phyloP scores from a whole-genome alignment of 92 coral and sea anemone species.

The Heliopora coerulea region DNA sequence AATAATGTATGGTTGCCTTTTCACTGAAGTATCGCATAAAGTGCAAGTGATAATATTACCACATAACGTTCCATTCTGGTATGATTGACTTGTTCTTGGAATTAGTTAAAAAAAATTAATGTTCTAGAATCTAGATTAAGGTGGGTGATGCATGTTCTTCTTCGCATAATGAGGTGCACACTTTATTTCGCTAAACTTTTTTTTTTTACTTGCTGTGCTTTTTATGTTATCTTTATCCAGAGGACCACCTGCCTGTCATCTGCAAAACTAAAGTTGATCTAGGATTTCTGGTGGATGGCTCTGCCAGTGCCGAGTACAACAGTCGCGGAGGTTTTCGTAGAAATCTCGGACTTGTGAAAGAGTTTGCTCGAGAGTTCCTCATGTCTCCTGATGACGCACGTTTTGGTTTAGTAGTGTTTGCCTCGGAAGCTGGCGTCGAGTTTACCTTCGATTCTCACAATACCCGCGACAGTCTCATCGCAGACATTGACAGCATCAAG shows the following conservation, averaged over 20 bases:
- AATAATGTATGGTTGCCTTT: too few species aligned
- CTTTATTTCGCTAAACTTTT: too few species aligned
- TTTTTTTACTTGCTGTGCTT: too few species aligned
- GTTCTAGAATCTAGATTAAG: too few species aligned
- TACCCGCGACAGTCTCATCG: conserved; percentile 47
- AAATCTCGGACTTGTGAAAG: conserved; percentile 22
- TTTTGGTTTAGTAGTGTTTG: conserved; percentile 71
- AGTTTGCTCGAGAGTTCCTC: conserved; percentile 59
- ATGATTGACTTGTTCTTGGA: too few species aligned
- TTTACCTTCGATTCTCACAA: conserved; percentile 58
- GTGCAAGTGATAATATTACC: too few species aligned
- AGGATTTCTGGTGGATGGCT: conserved; percentile 75
- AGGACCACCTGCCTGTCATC: conserved; percentile 49
- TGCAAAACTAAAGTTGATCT: conserved; percentile 56
- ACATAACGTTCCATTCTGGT: too few species aligned
- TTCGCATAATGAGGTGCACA: too few species aligned
- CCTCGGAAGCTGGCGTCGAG: conserved; percentile 50
- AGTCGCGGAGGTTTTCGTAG: conserved; percentile 26
- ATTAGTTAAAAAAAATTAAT: too few species aligned
- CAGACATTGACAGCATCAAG: conserved; percentile 37
- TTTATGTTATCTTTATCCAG: conserved; percentile 40
- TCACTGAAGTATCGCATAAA: too few species aligned
- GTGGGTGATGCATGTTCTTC: too few species aligned
- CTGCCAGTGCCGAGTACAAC: conserved; percentile 46
- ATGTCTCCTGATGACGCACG: conserved; percentile 76